Conservation (phyloP, 2,113 vertebrate species). For the Peromyscus californicus region DNA sequence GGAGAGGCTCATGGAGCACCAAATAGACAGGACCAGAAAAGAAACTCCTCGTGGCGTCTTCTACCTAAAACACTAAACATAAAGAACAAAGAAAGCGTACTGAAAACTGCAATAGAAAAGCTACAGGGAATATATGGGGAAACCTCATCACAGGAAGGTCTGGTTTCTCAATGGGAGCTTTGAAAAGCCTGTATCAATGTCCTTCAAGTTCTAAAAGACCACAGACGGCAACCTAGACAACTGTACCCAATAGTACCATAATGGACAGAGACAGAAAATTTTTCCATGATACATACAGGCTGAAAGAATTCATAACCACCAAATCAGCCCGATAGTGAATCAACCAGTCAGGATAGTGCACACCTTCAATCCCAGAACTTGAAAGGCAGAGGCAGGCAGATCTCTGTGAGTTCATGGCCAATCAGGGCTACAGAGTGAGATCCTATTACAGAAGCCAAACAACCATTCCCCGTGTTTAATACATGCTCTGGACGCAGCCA, state of each 20-base stretch:
- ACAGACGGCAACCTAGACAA: not conserved
- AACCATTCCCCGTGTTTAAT: fast-evolving
- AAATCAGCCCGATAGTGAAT: not conserved
- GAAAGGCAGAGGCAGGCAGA: not conserved
- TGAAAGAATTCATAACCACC: not conserved
- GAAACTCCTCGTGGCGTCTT: not conserved
- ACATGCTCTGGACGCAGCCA: not conserved
- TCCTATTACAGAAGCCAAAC: too few relatives aligned
- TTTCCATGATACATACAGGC: not conserved
- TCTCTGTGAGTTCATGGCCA: not conserved
- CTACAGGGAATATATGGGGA: not conserved
- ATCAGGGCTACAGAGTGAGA: not conserved
- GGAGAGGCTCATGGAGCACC: not conserved
- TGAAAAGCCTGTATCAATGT: not conserved
- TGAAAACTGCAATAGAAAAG: not conserved
- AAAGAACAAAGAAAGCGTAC: not conserved
- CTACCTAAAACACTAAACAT: not conserved
- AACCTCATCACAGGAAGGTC: too few relatives aligned
- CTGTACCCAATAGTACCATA: not conserved
- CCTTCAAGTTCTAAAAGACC: not conserved
- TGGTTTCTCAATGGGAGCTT: not conserved
- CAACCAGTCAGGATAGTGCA: not conserved
- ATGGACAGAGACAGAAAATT: not conserved
- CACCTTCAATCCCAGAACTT: too few relatives aligned
- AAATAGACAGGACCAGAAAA: not conserved